Base-by-base conservation (phyloP, 2,113 vertebrate species). In the Cyanoliseus patagonus region DNA sequence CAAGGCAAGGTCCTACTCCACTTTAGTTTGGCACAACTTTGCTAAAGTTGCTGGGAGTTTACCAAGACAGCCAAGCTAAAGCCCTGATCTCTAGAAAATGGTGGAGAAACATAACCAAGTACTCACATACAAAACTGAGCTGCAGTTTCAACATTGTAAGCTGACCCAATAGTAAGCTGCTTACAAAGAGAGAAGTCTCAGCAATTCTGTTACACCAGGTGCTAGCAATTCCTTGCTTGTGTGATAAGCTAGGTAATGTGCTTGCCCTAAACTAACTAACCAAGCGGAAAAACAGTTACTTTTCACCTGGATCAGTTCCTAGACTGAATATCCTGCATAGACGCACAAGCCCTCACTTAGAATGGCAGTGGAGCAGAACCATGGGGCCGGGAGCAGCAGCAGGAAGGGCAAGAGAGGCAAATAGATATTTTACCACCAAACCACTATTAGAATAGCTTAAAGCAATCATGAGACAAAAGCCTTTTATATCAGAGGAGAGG, bases 361-460 rank as follows among this genome's bases (percentile, higher is more conserved):
- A 20, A 7, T 5, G 42, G n/a, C 18, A 33, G 33, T 0, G 0
- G 41, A 22, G 23, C 77, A 72, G 57, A 11, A 23, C 55, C 1
- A 1, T 2, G 1, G 39, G 39, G 41, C n/a, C 49, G 25, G 46
- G 20, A 77, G 55, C 75, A 37, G 10, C 24, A 75, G 46, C 25
- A 85, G 18, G 23, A 51, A 46, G 42, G 41, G 28, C 23, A 30
- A 6, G 19, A 87, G 39, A 68, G 20, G 27, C 1, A 1, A 46
- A 37, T 2, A 2, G n/a, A 37, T 47, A 13, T 24, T 78, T 61
- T 30, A 89, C 39, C 37, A 89, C 27, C 39, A 64, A 18, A 7
- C 11, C 24, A 37, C 30, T 28, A 9, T 42, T 7, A 53, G n/a
- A 86, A 59, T 5, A 62, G 46, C 13, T 83, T 52, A 46, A 77